Percentiles rank a stretch among this genome's conserved stretches.
Evolutionary conservation across 1,140 invertebrate species (phyloP).

Genomic region (Lasaia peninsularis): DNA sequence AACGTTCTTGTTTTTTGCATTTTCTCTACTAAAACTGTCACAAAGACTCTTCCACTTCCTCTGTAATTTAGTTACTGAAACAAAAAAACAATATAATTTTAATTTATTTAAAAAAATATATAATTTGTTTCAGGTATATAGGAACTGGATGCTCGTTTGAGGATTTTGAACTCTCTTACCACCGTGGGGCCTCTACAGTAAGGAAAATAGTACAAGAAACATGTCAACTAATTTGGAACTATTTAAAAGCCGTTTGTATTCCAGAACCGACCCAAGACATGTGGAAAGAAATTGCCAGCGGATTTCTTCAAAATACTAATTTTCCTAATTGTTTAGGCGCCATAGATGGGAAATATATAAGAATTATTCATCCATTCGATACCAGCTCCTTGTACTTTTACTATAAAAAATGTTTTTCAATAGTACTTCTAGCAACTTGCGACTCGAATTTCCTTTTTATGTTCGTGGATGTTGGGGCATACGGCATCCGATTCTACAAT

Average conservation of each 20-base stretch:
- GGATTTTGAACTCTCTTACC: conserved; percentile 7
- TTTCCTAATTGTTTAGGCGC: conserved; percentile 12
- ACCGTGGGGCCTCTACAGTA: conserved; percentile 6
- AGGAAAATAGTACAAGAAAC: conserved; percentile 11
- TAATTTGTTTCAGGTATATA: conserved; percentile 15
- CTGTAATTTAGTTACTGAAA: conserved; percentile 16
- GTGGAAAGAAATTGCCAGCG: conserved; percentile 14
- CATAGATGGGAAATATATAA: conserved; percentile 12
- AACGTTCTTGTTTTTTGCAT: conserved; percentile 13
- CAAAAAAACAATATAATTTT: conserved; percentile 14
- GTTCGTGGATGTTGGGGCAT: conserved; percentile 7
- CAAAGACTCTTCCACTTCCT: conserved; percentile 16
- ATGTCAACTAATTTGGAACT: conserved; percentile 12
- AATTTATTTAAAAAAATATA: conserved; percentile 7
- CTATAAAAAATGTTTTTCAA: conserved; percentile 9
- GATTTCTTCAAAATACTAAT: conserved; percentile 14
- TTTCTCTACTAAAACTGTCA: conserved; percentile 16
- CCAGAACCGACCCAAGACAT: conserved; percentile 8
- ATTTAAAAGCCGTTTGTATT: conserved; percentile 10
- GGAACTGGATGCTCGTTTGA: conserved; percentile 15
- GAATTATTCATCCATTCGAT: conserved; percentile 5
- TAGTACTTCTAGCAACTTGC: conserved; percentile 16
- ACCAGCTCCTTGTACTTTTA: conserved; percentile 16
- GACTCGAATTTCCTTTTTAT: conserved; percentile 10
- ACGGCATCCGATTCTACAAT: conserved; percentile 14